A percentile compares a stretch with the other conserved stretches of the same genome.
Evolutionary conservation across 2,113 vertebrate species (phyloP).

Genomic region (Hippocampus guttulatus): DNA sequence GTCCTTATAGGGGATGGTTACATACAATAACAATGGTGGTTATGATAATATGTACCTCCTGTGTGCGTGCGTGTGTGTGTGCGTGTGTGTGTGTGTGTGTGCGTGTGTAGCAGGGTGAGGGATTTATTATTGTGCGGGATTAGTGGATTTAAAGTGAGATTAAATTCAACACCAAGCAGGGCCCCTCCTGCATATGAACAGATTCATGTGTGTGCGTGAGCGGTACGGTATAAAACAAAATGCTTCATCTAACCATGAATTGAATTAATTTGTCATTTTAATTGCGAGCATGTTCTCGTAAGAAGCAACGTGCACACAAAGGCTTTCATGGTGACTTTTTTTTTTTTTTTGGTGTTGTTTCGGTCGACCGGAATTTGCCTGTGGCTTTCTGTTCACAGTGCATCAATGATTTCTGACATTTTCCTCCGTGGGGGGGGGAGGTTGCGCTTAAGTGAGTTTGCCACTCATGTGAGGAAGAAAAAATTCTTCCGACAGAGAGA

Average conservation of each 20-base stretch:
- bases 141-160: slow-evolving; percentile 56
- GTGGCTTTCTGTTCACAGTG: slow-evolving; percentile 43
- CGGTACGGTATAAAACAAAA: background rate
- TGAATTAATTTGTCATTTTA: background rate
- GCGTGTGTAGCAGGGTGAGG: slow-evolving; percentile 9
- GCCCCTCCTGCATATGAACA: slow-evolving; percentile 18
- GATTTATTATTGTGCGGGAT: slow-evolving; percentile 54
- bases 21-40: slow-evolving; percentile 28
- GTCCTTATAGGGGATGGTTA: slow-evolving; percentile 19
- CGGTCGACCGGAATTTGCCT: slow-evolving; percentile 41
- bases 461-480: background rate
- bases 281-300: background rate
- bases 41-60: slow-evolving; percentile 16
- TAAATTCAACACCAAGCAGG: slow-evolving; percentile 41
- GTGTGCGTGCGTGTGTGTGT: slow-evolving; percentile 8
- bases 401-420: slow-evolving; percentile 66
- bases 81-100: slow-evolving; percentile 1
- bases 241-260: background rate
- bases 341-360: background rate
- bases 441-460: background rate
- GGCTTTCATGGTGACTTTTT: too few relatives aligned
- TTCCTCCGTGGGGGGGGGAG: background rate
- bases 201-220: slow-evolving; percentile 20
- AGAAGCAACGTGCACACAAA: too few relatives aligned
- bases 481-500: slow-evolving; percentile 1